Percentiles rank a stretch among this genome's conserved stretches.
These are phyloP conservation scores for Ornithoptera priamus DNA, from an alignment of 2,888 invertebrate species.

Conservation along the genomic window DNA sequence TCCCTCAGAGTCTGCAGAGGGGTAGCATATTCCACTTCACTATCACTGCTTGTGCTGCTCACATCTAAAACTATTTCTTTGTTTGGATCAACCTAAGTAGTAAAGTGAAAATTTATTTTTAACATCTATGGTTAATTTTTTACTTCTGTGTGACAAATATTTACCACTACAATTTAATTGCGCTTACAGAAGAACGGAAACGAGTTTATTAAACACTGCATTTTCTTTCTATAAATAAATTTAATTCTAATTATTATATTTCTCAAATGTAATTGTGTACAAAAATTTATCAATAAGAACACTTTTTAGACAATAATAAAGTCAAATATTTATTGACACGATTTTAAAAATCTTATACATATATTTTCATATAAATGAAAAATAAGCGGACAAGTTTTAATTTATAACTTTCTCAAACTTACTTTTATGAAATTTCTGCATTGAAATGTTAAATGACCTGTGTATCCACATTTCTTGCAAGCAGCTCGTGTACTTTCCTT, in stretches of 20 bases:
- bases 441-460: slow-evolving; percentile 97
- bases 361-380: background rate
- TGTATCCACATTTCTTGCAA: slow-evolving; percentile 97
- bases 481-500: slow-evolving; percentile 90
- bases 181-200: too few species aligned
- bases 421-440: slow-evolving; percentile 96
- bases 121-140: background rate
- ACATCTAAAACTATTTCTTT: slow-evolving; percentile 96
- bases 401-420: slow-evolving; percentile 41
- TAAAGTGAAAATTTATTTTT: background rate
- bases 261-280: too few species aligned
- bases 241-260: too few species aligned
- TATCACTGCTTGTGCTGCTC: slow-evolving; percentile 96
- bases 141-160: too few species aligned
- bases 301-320: too few species aligned
- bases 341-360: too few species aligned
- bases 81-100: slow-evolving; percentile 88
- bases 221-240: too few species aligned
- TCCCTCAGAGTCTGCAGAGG: slow-evolving; percentile 90
- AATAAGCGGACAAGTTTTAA: background rate
- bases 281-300: too few species aligned
- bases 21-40: slow-evolving; percentile 89
- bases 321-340: too few species aligned
- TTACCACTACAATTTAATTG: too few species aligned
- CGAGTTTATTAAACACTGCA: too few species aligned